These are phyloP conservation scores for Siniperca undulata DNA, from an alignment of 2,797 vertebrate species.

Conservation along the genomic window DNA sequence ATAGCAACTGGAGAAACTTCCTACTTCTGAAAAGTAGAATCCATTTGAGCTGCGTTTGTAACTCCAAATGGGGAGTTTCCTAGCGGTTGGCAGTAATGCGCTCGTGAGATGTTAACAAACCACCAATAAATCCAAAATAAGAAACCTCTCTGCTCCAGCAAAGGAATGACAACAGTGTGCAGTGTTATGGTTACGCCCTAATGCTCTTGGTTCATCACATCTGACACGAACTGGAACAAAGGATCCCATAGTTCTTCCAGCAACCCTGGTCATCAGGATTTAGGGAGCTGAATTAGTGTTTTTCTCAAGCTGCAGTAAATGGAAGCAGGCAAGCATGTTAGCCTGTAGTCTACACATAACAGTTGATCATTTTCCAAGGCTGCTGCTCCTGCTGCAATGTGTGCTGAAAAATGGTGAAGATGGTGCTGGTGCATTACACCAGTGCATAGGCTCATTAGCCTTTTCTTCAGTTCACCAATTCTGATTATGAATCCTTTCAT, in stretches of 20 bases:
- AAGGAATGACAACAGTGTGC: slow-evolving; percentile 25
- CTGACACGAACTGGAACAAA: slow-evolving; percentile 44
- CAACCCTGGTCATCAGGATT: slow-evolving; percentile 26
- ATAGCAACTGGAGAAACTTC: slow-evolving; percentile 17
- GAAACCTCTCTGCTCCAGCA: slow-evolving; percentile 24
- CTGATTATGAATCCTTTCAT: slow-evolving; percentile 56
- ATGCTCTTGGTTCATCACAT: slow-evolving; percentile 24
- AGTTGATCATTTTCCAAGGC: slow-evolving; percentile 35
- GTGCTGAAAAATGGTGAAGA: slow-evolving; percentile 27
- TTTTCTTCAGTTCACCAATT: slow-evolving; percentile 54
- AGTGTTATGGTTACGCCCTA: slow-evolving; percentile 17
- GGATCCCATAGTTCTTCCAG: slow-evolving; percentile 31
- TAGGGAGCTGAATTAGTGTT: slow-evolving; percentile 2
- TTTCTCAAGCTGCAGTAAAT: slow-evolving; percentile 16
- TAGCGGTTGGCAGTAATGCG: slow-evolving; percentile 5
- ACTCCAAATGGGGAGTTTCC: slow-evolving; percentile 20
- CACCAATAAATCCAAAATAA: slow-evolving; percentile 20
- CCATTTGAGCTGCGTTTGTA: slow-evolving; percentile 1
- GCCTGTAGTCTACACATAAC: slow-evolving; percentile 36
- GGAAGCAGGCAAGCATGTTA: slow-evolving; percentile 31
- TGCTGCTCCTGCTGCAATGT: not conserved
- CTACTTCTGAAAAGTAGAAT: slow-evolving; percentile 2
- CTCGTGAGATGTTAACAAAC: slow-evolving; percentile 36
- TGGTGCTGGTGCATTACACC: slow-evolving; percentile 29
- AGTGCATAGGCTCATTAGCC: slow-evolving; percentile 50